Evolutionary conservation across 2,113 vertebrate species (phyloP).

Genomic region (Alethe castanea): DNA sequence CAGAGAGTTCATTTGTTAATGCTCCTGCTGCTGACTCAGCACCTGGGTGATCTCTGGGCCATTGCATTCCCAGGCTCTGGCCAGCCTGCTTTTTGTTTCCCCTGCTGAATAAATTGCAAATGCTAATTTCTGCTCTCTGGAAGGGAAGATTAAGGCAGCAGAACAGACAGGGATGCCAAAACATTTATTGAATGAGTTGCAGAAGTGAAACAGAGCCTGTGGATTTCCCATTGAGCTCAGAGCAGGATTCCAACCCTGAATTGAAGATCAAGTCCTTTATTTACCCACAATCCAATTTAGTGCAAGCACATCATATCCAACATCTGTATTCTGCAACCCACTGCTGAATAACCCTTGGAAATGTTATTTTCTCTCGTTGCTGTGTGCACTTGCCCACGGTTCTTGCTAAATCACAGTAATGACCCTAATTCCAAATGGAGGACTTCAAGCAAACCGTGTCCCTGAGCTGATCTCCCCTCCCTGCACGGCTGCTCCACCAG

Average conservation of each 20-base stretch:
- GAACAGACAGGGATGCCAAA: not conserved
- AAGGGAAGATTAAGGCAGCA: not conserved
- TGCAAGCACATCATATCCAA: not conserved
- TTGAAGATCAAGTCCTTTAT: not conserved
- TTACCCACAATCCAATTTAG: not conserved
- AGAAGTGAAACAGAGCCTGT: not conserved
- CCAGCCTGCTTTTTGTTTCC: not conserved
- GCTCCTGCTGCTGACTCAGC: not conserved
- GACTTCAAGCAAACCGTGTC: not conserved
- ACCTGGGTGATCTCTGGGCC: not conserved
- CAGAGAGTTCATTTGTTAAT: too few relatives aligned
- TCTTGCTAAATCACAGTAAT: not conserved
- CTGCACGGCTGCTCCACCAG: not conserved
- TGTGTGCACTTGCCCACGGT: not conserved
- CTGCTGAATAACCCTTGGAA: not conserved
- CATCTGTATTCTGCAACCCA: not conserved
- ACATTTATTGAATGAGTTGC: not conserved
- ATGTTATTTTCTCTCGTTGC: not conserved
- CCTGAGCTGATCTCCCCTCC: not conserved
- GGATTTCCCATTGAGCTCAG: not conserved
- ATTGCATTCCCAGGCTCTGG: not conserved
- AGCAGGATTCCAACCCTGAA: not conserved
- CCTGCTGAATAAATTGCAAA: not conserved
- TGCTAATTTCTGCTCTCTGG: not conserved
- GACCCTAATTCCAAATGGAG: not conserved